phyloP scores from a whole-genome alignment of 2,797 vertebrate genomes.

The Eleutherodactylus coqui region DNA sequence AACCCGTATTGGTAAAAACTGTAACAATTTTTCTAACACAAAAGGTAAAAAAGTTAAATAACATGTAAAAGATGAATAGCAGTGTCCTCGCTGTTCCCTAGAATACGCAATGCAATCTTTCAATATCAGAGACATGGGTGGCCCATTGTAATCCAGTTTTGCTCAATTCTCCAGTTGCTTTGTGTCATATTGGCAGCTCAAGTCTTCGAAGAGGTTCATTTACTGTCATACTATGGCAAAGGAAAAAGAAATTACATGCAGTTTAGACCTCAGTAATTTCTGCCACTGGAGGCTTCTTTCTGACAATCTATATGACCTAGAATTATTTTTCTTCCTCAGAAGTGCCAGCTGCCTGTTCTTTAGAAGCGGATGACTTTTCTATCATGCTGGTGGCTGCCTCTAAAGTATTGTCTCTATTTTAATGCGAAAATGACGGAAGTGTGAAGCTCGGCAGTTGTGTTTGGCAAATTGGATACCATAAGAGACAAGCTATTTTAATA shows the following conservation, averaged over 20 bases:
- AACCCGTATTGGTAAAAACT: not conserved
- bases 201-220: slow-evolving; percentile 46
- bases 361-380: slow-evolving; percentile 62
- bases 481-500: slow-evolving; percentile 56
- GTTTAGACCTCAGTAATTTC: slow-evolving; percentile 60
- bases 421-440: slow-evolving; percentile 57
- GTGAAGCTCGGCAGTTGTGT: slow-evolving; percentile 38
- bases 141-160: not conserved
- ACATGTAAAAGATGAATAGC: slow-evolving; percentile 28
- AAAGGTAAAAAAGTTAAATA: slow-evolving; percentile 19
- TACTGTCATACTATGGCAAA: slow-evolving; percentile 40
- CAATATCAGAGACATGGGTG: slow-evolving; percentile 50
- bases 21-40: slow-evolving; percentile 23
- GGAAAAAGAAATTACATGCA: slow-evolving; percentile 48
- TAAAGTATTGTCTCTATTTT: slow-evolving; percentile 65
- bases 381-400: slow-evolving; percentile 58
- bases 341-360: slow-evolving; percentile 60
- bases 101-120: slow-evolving; percentile 28
- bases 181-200: slow-evolving; percentile 38
- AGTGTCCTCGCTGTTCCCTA: not conserved
- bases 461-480: slow-evolving; percentile 50
- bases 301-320: slow-evolving; percentile 65
- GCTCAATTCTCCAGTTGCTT: slow-evolving; percentile 47
- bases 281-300: slow-evolving; percentile 62
- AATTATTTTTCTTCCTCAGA: slow-evolving; percentile 66